Evolutionary conservation across 2,797 vertebrate species (phyloP).

Genomic region (Pseudocheirus occidentalis): DNA sequence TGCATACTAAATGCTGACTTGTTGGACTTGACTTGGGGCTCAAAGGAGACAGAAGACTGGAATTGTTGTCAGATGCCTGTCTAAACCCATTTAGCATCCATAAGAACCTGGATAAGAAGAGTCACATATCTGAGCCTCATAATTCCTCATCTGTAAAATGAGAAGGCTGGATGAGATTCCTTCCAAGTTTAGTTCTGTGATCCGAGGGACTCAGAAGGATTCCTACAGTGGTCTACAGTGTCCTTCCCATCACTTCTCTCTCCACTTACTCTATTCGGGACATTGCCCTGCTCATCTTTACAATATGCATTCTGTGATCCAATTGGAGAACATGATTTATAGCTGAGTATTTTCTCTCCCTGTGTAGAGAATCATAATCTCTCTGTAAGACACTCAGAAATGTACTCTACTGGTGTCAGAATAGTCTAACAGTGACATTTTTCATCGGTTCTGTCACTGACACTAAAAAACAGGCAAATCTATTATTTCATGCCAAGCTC

Average conservation of each 20-base stretch:
- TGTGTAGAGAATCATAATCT: background rate
- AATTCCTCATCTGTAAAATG: background rate
- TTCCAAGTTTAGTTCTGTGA: background rate
- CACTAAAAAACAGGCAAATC: background rate
- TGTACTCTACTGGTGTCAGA: background rate
- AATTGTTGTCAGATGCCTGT: background rate
- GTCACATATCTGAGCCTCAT: background rate
- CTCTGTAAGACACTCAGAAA: background rate
- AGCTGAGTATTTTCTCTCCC: background rate
- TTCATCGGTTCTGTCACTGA: background rate
- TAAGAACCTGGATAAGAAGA: background rate
- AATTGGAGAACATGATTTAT: background rate
- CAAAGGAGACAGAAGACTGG: background rate
- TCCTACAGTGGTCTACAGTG: background rate
- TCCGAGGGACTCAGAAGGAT: background rate
- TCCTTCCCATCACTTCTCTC: background rate
- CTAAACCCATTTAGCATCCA: background rate
- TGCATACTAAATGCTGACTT: background rate
- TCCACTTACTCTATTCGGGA: background rate
- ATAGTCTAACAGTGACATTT: background rate
- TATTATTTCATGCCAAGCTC: background rate
- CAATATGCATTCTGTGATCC: background rate
- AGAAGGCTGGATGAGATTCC: background rate
- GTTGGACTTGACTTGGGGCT: background rate
- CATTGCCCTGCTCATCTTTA: background rate